Evolutionary conservation across 2,888 invertebrate genomes (phyloP), one percentile per base, ranked within the genome.

Genomic region (Metallyticus violacea): DNA sequence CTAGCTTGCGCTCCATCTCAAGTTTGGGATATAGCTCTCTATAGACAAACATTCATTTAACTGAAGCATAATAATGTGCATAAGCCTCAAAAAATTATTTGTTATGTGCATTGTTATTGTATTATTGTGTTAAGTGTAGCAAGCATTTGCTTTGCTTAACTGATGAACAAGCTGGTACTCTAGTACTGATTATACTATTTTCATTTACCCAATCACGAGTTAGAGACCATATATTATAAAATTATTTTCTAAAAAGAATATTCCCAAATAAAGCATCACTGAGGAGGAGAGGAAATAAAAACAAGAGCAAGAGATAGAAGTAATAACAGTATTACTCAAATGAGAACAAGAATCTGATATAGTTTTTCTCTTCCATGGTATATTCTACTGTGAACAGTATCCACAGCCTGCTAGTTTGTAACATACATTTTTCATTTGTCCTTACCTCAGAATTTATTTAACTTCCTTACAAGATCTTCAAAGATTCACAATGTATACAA

Each of bases 21-120:
- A 93, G 91, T 90, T 94, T 95, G 0, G 95, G 95, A 91, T 94
- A 94, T 15, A 93, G 91, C 89, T 94, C 94, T 62, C 94, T 93
- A 89, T 86, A 90, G 90, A 85, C 79, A 85, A 79, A 79, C 79
- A 77, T 28, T 83, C n/a, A 77, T 26, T 83, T 28, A 77, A 83
- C 40, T 62, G 15, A 62, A 62, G 40, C 40, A 62, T 62, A 15
- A 62, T 62, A 62, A 62, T 62, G 40, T 62, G 40, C 40, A 62
- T 62, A 62, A 62, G 40, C 40, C 40, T 62, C n/a, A 62, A 62
- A 22, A 62, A 62, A 62, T 62, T 22, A 62, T 62, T 62, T 22
- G 15, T 62, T 62, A 62, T 62, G 40, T 62, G 40, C 40, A 62
- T 62, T 0, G 40, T n/a, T n/a, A n/a, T n/a, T n/a, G n/a, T n/a